Conservation (phyloP, 2,888 invertebrate genomes). For the Digitonthophagus gazella region DNA sequence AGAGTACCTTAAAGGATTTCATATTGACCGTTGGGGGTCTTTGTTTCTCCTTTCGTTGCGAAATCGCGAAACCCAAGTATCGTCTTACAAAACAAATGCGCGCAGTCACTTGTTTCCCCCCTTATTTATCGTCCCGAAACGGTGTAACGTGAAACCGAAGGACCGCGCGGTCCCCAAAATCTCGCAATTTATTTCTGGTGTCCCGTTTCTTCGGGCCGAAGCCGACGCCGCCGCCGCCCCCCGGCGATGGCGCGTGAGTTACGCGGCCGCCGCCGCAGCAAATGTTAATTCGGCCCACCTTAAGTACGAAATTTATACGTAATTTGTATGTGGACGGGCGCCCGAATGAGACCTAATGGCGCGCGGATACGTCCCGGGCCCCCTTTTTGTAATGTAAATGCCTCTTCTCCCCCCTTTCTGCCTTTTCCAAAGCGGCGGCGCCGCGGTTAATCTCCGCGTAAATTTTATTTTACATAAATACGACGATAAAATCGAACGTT, state of each 20-base stretch:
- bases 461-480: not conserved
- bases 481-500: not conserved
- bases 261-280: not conserved
- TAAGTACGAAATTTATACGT: not conserved
- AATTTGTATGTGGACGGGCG: not conserved
- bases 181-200: not conserved
- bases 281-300: not conserved
- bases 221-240: not conserved
- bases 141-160: not conserved
- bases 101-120: constrained; percentile 7
- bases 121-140: not conserved
- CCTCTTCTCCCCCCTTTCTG: no score
- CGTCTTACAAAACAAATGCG: constrained; percentile 13
- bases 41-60: not conserved
- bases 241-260: not conserved
- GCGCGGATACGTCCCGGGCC: no score
- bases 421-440: not conserved
- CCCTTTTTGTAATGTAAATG: not conserved
- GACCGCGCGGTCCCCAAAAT: not conserved
- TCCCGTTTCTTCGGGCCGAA: not conserved
- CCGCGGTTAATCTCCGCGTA: not conserved
- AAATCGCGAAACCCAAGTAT: constrained; percentile 5
- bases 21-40: no score
- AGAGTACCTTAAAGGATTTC: no score
- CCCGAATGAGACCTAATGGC: not conserved